phyloP scores from a whole-genome alignment of 2,113 vertebrate species.

The Lontra canadensis region DNA sequence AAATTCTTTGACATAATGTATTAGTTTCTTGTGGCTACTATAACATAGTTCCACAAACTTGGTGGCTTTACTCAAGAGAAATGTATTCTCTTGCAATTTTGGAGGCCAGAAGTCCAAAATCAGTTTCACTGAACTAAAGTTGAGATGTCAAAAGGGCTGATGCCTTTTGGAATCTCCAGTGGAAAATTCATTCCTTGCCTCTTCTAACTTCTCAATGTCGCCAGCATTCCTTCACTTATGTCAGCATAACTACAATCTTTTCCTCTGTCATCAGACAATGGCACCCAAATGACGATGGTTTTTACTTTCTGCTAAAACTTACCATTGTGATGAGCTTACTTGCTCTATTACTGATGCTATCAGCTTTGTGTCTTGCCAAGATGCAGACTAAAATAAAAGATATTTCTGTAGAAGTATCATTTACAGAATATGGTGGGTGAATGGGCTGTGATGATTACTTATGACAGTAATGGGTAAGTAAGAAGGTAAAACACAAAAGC shows the following conservation, averaged over 20 bases:
- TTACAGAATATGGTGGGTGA: neutral
- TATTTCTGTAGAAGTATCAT: accelerated
- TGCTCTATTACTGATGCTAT: neutral
- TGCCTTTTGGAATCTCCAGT: neutral
- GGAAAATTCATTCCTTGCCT: neutral
- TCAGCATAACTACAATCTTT: neutral
- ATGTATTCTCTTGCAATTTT: neutral
- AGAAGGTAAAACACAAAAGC: neutral
- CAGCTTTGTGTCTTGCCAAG: neutral
- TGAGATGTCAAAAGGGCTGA: neutral
- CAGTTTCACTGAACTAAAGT: neutral
- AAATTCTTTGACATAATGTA: neutral
- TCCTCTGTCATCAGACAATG: neutral
- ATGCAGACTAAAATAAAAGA: neutral
- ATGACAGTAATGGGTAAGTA: neutral
- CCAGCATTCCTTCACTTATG: neutral
- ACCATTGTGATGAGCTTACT: neutral
- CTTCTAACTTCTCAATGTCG: accelerated
- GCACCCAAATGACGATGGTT: accelerated
- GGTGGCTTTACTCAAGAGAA: neutral
- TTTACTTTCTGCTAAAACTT: neutral
- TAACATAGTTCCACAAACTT: neutral
- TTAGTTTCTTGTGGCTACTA: neutral
- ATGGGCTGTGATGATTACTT: too few species aligned
- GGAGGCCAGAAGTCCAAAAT: neutral